Conservation (phyloP, 2,113 vertebrate genomes). For the Nycticorax nycticorax region DNA sequence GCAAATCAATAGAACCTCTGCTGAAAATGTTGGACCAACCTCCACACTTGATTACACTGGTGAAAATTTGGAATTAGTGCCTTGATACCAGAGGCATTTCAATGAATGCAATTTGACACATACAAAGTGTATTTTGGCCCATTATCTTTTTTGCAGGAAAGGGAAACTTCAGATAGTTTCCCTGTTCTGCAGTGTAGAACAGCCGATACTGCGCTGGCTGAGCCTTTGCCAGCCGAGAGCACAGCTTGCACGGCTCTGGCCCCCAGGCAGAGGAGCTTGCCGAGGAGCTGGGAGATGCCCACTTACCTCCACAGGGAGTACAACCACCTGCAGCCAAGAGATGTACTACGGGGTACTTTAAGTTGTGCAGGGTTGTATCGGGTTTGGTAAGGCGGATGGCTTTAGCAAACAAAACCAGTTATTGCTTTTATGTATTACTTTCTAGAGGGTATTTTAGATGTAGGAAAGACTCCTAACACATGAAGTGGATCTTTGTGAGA, state of each 20-base stretch:
- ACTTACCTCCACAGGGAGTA: rapidly evolving
- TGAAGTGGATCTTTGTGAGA: not conserved
- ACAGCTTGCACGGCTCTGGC: not conserved
- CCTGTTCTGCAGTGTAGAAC: not conserved
- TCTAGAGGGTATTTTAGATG: not conserved
- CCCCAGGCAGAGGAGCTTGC: not conserved
- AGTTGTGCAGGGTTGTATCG: not conserved
- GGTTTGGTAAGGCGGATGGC: not conserved
- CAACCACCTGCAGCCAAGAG: not conserved
- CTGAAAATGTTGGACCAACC: not conserved
- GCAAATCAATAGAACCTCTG: not conserved
- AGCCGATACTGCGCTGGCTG: not conserved
- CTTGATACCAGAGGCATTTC: not conserved
- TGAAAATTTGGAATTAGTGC: not conserved
- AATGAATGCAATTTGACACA: not conserved
- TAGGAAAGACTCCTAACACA: not conserved
- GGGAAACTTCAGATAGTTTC: not conserved
- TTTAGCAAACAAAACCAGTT: not conserved
- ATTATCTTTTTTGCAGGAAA: not conserved
- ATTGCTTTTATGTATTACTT: not conserved
- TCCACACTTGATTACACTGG: not conserved
- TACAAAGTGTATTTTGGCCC: not conserved
- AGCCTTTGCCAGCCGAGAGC: rapidly evolving
- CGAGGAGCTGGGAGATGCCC: not conserved
- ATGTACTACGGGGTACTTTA: not conserved